Evolutionary conservation across 2,113 vertebrate genomes (phyloP).

Genomic region (Urocynchramus pylzowi): DNA sequence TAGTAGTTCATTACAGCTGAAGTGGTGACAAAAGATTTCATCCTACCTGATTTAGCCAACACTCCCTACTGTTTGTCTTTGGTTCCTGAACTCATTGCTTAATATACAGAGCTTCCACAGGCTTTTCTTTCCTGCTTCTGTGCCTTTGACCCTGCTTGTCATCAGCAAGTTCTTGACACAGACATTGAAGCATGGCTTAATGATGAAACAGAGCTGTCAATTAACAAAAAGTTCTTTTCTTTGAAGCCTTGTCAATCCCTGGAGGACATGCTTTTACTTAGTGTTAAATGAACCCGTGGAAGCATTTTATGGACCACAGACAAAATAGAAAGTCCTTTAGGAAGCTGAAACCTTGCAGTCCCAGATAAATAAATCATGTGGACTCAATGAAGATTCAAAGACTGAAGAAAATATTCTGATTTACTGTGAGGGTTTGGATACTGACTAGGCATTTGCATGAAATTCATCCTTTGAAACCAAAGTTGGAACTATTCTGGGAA

Average conservation of each 20-base stretch:
- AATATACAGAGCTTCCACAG: background rate
- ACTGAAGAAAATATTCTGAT: background rate
- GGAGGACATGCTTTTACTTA: background rate
- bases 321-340: background rate
- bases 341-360: conserved; percentile 22
- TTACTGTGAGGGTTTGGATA: background rate
- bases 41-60: background rate
- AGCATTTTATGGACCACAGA: background rate
- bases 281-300: background rate
- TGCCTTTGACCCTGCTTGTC: background rate
- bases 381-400: background rate
- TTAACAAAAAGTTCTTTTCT: background rate
- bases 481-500: background rate
- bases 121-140: background rate
- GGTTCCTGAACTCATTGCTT: background rate
- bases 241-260: background rate
- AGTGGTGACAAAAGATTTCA: background rate
- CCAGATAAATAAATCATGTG: conserved; percentile 52
- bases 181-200: background rate
- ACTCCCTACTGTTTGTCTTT: background rate
- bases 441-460: background rate
- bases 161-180: background rate
- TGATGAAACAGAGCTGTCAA: background rate
- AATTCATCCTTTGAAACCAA: conserved; percentile 4
- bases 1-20: background rate